Conservation (phyloP, 2,888 invertebrate species). For the Merodon equestris region DNA sequence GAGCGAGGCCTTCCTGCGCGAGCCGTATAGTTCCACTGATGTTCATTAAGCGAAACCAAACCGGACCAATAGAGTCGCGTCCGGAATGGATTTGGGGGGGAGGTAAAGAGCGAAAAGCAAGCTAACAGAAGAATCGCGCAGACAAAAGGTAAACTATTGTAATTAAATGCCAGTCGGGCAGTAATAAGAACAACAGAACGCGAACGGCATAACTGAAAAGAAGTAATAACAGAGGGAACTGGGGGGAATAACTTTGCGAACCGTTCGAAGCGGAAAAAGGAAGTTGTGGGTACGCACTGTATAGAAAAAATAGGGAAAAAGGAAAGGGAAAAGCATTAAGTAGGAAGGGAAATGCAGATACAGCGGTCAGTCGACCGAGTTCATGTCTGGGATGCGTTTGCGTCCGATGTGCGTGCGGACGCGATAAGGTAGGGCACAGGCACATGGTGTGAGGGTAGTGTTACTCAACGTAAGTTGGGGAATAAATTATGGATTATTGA, state of each 20-base stretch:
- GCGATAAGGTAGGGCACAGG: conserved; percentile 35
- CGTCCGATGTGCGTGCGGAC: conserved; percentile 11
- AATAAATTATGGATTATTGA: conserved; percentile 32
- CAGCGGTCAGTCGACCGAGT: conserved; percentile 37
- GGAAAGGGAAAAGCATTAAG: conserved; percentile 1
- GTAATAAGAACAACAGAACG: conserved; percentile 47
- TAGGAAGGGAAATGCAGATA: conserved; percentile 10
- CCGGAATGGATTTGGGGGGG: conserved; percentile 19
- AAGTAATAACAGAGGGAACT: neutral
- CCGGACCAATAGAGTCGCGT: conserved; percentile 39
- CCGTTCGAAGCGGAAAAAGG: conserved; percentile 55
- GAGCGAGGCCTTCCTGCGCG: no score
- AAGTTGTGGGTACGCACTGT: conserved; percentile 62
- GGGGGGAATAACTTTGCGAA: conserved; percentile 20
- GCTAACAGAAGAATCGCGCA: conserved; percentile 14
- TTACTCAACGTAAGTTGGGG: conserved; percentile 30
- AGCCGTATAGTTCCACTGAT: conserved; percentile 8
- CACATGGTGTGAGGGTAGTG: conserved; percentile 10
- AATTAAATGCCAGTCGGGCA: conserved; percentile 57
- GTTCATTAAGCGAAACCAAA: conserved; percentile 60
- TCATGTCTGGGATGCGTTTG: conserved; percentile 46
- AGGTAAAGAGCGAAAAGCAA: conserved; percentile 16
- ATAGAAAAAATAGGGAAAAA: conserved; percentile 24
- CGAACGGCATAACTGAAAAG: conserved; percentile 40
- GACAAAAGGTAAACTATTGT: conserved; percentile 58